Evolutionary conservation across 2,888 invertebrate species (phyloP).

Genomic region (Pandemis corylana): DNA sequence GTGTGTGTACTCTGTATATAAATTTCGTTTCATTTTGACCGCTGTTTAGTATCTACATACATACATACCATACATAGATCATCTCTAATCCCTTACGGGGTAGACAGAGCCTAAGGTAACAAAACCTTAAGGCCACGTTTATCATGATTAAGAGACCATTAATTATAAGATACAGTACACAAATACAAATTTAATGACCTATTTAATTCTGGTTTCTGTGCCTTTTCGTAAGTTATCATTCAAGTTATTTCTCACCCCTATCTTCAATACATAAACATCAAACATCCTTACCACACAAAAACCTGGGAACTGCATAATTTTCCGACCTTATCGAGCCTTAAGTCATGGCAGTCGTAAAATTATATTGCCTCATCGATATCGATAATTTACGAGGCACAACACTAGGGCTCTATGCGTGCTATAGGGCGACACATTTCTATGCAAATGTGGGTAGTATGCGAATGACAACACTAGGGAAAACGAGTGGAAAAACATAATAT

Average conservation of each 20-base stretch:
- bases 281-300: constrained; percentile 24
- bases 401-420: constrained; percentile 29
- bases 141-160: too few species aligned
- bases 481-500: constrained; percentile 44
- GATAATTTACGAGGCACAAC: constrained; percentile 40
- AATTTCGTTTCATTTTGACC: too few species aligned
- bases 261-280: constrained; percentile 12
- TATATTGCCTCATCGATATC: constrained; percentile 39
- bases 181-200: not conserved
- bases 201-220: not conserved
- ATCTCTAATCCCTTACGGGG: too few species aligned
- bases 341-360: constrained; percentile 30
- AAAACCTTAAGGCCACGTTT: too few species aligned
- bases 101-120: too few species aligned
- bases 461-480: constrained; percentile 34
- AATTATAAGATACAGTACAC: too few species aligned
- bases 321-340: constrained; percentile 16
- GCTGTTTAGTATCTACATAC: too few species aligned
- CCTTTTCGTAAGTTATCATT: not conserved
- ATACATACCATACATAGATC: too few species aligned
- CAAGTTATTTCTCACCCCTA: not conserved
- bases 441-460: constrained; percentile 43
- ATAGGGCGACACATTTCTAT: constrained; percentile 44
- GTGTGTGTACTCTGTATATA: too few species aligned
- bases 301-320: constrained; percentile 37